Base-by-base conservation (phyloP, 2,797 vertebrate species). In the Liasis olivaceus region DNA sequence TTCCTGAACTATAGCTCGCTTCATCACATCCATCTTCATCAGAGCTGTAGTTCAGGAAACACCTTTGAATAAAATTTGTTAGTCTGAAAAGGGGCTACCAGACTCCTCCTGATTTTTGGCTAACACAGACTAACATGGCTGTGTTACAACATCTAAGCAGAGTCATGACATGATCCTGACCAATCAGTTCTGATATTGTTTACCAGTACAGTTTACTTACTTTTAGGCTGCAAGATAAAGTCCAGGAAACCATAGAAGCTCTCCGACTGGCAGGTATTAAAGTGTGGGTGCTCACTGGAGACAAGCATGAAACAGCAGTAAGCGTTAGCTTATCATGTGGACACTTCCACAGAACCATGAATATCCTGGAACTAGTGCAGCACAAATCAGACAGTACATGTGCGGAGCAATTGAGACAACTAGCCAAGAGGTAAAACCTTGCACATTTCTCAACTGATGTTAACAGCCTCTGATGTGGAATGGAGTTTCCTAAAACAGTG, bases 231-330 rank as follows among this genome's bases (percentile, higher is more conserved):
- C 99, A 99, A 96, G 99, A 99, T 90, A 99, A 99, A 97, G 99
- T 99, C 88, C 98, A 99, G 96, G 99, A 99, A 97, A 99, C 99
- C 1, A 99, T 99, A 59, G 99, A 99, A 97, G 98, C 98, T 2
- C 97, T 99, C 89, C 98, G 99, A 36, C 95, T 99, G 97, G 99
- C 99, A 85, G 99, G 99, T 88, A 99, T 99, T 97, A 99, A 99
- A 97, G 98, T 99, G 24, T 99, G 99, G 99, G 99, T 99, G 91
- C 98, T 99, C 95, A 99, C 99, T 0, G 99, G 99, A 47, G 99
- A 99, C 96, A 99, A 99, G 96, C 99, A 99, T 0, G 99, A 99
- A 96, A 99, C 99, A 0, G 99, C 99, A 28, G 98, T 99, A 89
- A 99, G 99, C 66, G 99, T 99, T 97, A 99, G 99, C 95, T 97